Evolutionary conservation across 1,140 invertebrate species (phyloP).

Genomic region (Teleogryllus occipitalis): DNA sequence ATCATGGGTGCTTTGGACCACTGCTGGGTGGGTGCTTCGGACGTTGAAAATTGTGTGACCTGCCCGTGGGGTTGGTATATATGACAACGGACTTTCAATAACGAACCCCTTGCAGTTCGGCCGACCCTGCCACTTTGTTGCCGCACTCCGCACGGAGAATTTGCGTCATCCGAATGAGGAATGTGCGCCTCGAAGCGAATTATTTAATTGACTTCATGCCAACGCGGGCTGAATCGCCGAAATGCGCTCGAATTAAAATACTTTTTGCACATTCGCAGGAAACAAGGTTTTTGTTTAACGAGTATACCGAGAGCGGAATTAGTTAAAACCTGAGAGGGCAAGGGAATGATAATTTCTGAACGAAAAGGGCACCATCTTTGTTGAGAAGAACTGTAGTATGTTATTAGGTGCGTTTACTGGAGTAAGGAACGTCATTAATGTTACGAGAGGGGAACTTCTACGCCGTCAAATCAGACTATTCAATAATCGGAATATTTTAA

Average conservation of each 20-base stretch:
- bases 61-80: not conserved
- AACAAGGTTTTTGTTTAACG: not conserved
- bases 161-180: not conserved
- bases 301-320: not conserved
- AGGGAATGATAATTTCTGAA: too few species aligned
- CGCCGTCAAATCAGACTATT: too few species aligned
- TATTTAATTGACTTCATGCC: slow-evolving; percentile 1
- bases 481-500: too few species aligned
- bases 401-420: too few species aligned
- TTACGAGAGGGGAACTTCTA: not conserved
- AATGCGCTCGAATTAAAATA: not conserved
- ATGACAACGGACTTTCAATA: not conserved
- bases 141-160: not conserved
- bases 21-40: too few species aligned
- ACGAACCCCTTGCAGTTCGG: not conserved
- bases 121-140: not conserved
- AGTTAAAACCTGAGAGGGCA: not conserved
- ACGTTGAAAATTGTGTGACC: too few species aligned
- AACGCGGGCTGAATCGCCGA: not conserved
- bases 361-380: not conserved
- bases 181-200: not conserved
- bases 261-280: not conserved
- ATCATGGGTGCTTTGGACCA: too few species aligned
- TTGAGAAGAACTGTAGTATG: not conserved
- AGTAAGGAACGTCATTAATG: not conserved